Conservation (phyloP, 2,888 invertebrate genomes). For the Drosophila leonis region DNA sequence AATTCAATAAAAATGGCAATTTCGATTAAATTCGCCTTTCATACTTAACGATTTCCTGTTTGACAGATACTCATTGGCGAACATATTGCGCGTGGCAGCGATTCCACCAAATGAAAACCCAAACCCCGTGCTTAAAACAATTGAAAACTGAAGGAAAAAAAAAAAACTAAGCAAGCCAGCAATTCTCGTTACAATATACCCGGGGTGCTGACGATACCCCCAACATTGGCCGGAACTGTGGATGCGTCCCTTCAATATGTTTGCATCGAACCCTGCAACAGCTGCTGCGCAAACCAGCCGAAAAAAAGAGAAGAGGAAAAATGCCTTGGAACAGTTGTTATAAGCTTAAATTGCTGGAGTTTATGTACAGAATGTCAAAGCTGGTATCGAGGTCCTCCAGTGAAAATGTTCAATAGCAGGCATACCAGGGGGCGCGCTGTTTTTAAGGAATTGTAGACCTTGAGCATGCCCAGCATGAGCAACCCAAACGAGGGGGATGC, state of each 20-base stretch:
- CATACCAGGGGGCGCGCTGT: conserved; percentile 36
- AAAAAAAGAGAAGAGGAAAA: conserved; percentile 26
- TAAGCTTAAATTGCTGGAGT: conserved; percentile 72
- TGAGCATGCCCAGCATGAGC: conserved; percentile 10
- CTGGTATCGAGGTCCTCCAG: conserved; percentile 45
- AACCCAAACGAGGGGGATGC: conserved; percentile 12
- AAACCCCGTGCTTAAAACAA: conserved; percentile 11
- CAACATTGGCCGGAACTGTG: conserved; percentile 24
- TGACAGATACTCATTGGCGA: conserved; percentile 3
- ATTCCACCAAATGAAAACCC: not conserved
- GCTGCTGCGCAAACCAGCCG: conserved; percentile 58
- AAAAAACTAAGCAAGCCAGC: conserved; percentile 18
- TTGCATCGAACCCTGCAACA: conserved; percentile 73
- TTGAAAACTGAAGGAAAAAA: conserved; percentile 18
- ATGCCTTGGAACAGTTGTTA: conserved; percentile 66
- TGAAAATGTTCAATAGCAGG: conserved; percentile 25
- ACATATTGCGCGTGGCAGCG: conserved; percentile 13
- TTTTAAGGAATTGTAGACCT: conserved; percentile 47
- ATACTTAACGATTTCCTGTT: conserved; percentile 4
- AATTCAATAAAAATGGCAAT: not conserved
- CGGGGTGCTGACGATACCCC: conserved; percentile 30
- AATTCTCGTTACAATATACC: conserved; percentile 36
- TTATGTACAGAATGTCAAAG: conserved; percentile 71
- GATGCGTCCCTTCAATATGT: conserved; percentile 66
- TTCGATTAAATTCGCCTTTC: not conserved